Percentiles rank a stretch among this genome's conserved stretches.
These are phyloP conservation scores for Cryptops parisi DNA, from an alignment of 2,888 invertebrate species.

Conservation along the genomic window DNA sequence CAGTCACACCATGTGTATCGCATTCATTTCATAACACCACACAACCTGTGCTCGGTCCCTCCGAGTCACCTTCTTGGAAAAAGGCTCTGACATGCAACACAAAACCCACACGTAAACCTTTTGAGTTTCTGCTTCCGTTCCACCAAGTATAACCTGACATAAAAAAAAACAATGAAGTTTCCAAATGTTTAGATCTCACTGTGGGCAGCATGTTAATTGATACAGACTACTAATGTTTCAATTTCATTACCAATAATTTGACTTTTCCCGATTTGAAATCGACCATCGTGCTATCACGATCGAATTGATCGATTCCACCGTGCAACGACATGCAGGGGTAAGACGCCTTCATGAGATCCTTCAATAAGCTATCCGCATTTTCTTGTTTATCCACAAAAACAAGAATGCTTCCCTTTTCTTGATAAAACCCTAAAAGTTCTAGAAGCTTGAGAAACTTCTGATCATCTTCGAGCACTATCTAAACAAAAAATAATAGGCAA, in stretches of 20 bases:
- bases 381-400: conserved; percentile 99
- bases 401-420: conserved; percentile 81
- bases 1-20: too few relatives aligned
- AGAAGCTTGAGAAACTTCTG: conserved; percentile 94
- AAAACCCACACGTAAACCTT: too few relatives aligned
- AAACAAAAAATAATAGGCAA: conserved; percentile 5
- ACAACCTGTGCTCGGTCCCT: too few relatives aligned
- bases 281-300: conserved; percentile 90
- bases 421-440: conserved; percentile 90
- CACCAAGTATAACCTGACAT: too few relatives aligned
- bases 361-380: conserved; percentile 80
- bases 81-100: too few relatives aligned
- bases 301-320: conserved; percentile 98
- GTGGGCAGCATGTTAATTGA: too few relatives aligned
- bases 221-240: too few relatives aligned
- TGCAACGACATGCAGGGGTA: conserved; percentile 96
- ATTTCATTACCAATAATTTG: conserved; percentile 68
- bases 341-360: conserved; percentile 89
- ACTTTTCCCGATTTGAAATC: conserved; percentile 95
- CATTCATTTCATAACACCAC: too few relatives aligned
- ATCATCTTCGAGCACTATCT: conserved; percentile 73
- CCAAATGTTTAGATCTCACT: too few relatives aligned
- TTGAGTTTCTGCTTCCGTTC: too few relatives aligned
- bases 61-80: too few relatives aligned
- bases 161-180: too few relatives aligned